A percentile compares a stretch with the other conserved stretches of the same genome.
Evolutionary conservation across 30 jellyfish, hydroid and myxozoan species (phyloP).

Genomic region (Turritopsis dohrnii): DNA sequence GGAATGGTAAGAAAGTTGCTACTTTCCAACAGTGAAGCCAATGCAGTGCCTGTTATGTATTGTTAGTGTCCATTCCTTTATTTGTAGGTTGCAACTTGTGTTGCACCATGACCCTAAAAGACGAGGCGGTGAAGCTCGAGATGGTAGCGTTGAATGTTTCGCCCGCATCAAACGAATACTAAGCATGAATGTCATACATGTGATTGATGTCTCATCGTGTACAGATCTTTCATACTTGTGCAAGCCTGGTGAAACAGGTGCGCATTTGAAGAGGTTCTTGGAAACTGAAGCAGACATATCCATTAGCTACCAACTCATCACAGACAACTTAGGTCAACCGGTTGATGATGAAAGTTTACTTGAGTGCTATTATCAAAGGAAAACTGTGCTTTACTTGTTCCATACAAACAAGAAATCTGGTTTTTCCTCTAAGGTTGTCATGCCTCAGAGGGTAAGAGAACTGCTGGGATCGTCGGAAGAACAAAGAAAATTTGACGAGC

Average conservation of each 20-base stretch:
- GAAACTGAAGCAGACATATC: neutral
- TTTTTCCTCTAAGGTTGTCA: neutral
- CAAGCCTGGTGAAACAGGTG: neutral
- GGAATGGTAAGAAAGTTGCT: conserved; percentile 27
- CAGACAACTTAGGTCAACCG: neutral
- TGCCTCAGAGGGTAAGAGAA: conserved; percentile 13
- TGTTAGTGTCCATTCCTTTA: neutral
- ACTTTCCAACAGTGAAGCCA: too few relatives aligned
- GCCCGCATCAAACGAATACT: neutral
- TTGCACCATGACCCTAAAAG: neutral
- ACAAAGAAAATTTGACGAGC: neutral
- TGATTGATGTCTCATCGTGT: neutral
- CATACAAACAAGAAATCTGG: neutral
- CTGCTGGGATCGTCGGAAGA: conserved; percentile 15
- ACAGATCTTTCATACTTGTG: neutral
- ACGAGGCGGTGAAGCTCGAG: neutral
- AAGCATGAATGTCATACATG: neutral
- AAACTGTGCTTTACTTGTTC: neutral
- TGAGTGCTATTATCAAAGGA: neutral
- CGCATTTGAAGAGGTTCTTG: neutral
- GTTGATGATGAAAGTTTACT: neutral
- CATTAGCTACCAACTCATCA: neutral
- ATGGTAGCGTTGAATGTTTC: neutral
- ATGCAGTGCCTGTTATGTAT: too few relatives aligned
- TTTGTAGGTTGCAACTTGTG: conserved; percentile 1